These are phyloP conservation scores for Acipenser oxyrinchus DNA, from an alignment of 2,797 vertebrate genomes.

Conservation along the genomic window DNA sequence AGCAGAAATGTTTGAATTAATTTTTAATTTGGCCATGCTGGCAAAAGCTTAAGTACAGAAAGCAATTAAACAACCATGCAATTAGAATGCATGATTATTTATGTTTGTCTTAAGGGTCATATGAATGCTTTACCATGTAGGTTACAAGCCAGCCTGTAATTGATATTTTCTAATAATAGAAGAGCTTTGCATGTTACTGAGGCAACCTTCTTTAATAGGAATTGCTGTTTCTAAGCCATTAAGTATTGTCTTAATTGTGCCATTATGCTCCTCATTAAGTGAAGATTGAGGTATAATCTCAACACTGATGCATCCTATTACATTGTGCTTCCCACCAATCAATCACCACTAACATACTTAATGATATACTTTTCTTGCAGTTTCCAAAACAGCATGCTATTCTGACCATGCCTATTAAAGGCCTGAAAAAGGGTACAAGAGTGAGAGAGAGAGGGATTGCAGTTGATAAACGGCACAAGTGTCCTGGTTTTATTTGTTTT, in stretches of 20 bases:
- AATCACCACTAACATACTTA: slow-evolving; percentile 22
- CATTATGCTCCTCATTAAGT: slow-evolving; percentile 7
- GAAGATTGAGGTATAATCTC: slow-evolving; percentile 7
- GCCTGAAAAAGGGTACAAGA: no score
- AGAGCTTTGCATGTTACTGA: not conserved
- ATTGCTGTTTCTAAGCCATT: slow-evolving; percentile 5
- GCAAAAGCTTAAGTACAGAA: slow-evolving; percentile 2
- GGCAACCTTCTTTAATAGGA: not conserved
- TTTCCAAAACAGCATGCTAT: slow-evolving; percentile 30
- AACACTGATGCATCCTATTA: not conserved
- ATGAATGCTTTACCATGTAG: slow-evolving; percentile 4
- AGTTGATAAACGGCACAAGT: no score
- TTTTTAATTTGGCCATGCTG: not conserved
- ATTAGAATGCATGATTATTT: not conserved
- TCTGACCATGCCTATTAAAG: not conserved
- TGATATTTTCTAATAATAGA: slow-evolving; percentile 2
- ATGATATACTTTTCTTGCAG: slow-evolving; percentile 37
- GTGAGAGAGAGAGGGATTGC: no score
- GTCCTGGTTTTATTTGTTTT: no score
- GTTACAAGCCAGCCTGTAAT: not conserved
- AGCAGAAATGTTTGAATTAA: no score
- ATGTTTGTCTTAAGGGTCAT: slow-evolving; percentile 3
- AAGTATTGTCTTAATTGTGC: slow-evolving; percentile 8
- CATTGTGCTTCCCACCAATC: not conserved
- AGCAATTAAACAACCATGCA: not conserved